These are phyloP conservation scores for Halotydeus destructor DNA, from an alignment of 1,140 invertebrate genomes.

Conservation along the genomic window DNA sequence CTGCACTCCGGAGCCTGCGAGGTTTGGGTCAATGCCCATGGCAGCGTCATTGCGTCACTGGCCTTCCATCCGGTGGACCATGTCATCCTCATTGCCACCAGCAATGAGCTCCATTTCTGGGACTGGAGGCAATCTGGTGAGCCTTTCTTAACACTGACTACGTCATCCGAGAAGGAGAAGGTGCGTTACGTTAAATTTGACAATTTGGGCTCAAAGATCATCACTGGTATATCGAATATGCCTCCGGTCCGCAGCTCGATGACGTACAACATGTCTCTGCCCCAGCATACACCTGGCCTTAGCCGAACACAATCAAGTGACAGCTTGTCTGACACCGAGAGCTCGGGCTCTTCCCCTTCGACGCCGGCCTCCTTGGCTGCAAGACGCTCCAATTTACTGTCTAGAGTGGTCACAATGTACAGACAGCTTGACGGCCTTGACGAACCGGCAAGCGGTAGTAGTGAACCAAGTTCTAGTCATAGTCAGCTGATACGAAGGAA, in stretches of 20 bases:
- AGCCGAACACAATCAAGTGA: too few relatives aligned
- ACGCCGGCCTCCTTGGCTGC: not conserved
- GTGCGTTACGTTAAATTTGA: slow-evolving; percentile 56
- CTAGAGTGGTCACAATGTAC: slow-evolving; percentile 8
- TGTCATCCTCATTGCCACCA: slow-evolving; percentile 59
- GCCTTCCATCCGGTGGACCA: slow-evolving; percentile 64
- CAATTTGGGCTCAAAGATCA: slow-evolving; percentile 50
- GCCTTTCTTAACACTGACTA: slow-evolving; percentile 40
- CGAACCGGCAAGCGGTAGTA: too few relatives aligned
- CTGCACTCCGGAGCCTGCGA: slow-evolving; percentile 59
- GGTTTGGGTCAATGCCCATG: slow-evolving; percentile 40
- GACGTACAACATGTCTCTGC: too few relatives aligned
- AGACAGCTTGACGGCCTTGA: slow-evolving; percentile 10
- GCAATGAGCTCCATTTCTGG: slow-evolving; percentile 70
- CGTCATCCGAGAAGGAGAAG: slow-evolving; percentile 22
- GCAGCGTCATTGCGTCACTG: slow-evolving; percentile 56
- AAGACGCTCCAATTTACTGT: not conserved
- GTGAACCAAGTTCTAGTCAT: too few relatives aligned
- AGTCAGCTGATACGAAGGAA: too few relatives aligned
- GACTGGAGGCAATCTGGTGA: slow-evolving; percentile 50
- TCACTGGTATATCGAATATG: slow-evolving; percentile 57
- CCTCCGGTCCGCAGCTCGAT: slow-evolving; percentile 8
- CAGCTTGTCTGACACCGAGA: too few relatives aligned
- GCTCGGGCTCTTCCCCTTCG: not conserved
- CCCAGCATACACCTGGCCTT: too few relatives aligned